These are phyloP conservation scores for Pterostichus niger DNA, from an alignment of 2,888 invertebrate genomes.

Conservation along the genomic window DNA sequence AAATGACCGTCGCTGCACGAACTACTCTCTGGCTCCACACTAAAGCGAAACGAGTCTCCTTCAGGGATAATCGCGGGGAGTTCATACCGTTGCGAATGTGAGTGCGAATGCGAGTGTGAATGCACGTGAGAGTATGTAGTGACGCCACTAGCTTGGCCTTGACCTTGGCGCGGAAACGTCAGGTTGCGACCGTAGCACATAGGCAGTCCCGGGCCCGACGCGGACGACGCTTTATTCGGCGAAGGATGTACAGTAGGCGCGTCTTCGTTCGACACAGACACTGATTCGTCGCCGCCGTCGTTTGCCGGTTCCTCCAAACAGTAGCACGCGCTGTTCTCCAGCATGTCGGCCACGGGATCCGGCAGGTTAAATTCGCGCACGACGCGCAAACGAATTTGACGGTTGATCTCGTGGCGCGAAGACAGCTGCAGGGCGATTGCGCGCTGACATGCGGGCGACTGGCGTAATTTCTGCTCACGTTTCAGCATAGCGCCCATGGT, in stretches of 20 bases:
- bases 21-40: slow-evolving; percentile 78
- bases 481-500: slow-evolving; percentile 90
- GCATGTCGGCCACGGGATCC: slow-evolving; percentile 90
- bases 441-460: slow-evolving; percentile 88
- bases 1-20: slow-evolving; percentile 85
- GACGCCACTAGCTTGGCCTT: slow-evolving; percentile 67
- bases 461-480: slow-evolving; percentile 90
- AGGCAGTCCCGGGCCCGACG: slow-evolving; percentile 71
- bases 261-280: slow-evolving; percentile 71
- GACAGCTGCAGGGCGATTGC: slow-evolving; percentile 88
- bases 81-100: slow-evolving; percentile 78
- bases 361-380: slow-evolving; percentile 97
- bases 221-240: slow-evolving; percentile 73
- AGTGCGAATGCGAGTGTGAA: slow-evolving; percentile 67
- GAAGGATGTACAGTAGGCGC: slow-evolving; percentile 74
- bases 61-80: slow-evolving; percentile 84
- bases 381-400: slow-evolving; percentile 90
- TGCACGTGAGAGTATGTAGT: slow-evolving; percentile 69
- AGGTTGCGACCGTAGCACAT: slow-evolving; percentile 81
- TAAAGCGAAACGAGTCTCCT: slow-evolving; percentile 78
- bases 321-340: slow-evolving; percentile 79
- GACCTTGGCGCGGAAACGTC: slow-evolving; percentile 80
- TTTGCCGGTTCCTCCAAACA: slow-evolving; percentile 70
- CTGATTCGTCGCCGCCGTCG: slow-evolving; percentile 69
- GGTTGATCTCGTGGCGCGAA: slow-evolving; percentile 87